These are phyloP conservation scores for Polyploca ridens DNA, from an alignment of 2,888 invertebrate species.

Conservation along the genomic window DNA sequence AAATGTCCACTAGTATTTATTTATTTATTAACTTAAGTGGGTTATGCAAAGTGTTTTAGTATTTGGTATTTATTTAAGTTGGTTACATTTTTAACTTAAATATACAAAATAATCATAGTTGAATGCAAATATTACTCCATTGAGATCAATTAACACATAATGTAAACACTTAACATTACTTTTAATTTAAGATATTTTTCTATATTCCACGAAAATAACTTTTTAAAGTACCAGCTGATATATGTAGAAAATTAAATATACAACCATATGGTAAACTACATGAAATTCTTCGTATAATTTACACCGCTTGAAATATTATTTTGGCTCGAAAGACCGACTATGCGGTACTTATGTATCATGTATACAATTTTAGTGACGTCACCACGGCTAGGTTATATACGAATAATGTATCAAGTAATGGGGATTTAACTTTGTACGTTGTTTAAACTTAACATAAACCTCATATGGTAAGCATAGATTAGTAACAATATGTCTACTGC, in stretches of 20 bases:
- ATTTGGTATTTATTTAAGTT: no score
- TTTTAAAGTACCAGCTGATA: no score
- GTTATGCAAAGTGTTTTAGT: not conserved
- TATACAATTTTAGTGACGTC: slow-evolving; percentile 18
- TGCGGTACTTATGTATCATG: slow-evolving; percentile 26
- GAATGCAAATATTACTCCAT: no score
- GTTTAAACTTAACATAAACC: no score
- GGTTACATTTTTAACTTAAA: no score
- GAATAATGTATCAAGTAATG: no score
- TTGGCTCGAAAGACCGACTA: slow-evolving; percentile 35
- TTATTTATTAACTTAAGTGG: not conserved
- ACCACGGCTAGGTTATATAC: not conserved
- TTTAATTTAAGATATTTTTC: no score
- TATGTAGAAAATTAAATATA: no score
- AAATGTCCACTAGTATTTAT: not conserved
- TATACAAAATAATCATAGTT: no score
- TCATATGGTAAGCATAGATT: no score
- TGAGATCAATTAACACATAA: not conserved
- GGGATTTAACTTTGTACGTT: no score
- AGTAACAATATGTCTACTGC: not conserved
- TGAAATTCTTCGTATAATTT: slow-evolving; percentile 46
- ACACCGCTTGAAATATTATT: slow-evolving; percentile 39
- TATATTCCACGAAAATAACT: no score
- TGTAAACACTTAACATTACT: not conserved
- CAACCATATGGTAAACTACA: not conserved